A percentile compares a stretch with the other conserved stretches of the same genome.
These are phyloP conservation scores for Chloroceryle aenea DNA, from an alignment of 2,113 vertebrate species.

Conservation along the genomic window DNA sequence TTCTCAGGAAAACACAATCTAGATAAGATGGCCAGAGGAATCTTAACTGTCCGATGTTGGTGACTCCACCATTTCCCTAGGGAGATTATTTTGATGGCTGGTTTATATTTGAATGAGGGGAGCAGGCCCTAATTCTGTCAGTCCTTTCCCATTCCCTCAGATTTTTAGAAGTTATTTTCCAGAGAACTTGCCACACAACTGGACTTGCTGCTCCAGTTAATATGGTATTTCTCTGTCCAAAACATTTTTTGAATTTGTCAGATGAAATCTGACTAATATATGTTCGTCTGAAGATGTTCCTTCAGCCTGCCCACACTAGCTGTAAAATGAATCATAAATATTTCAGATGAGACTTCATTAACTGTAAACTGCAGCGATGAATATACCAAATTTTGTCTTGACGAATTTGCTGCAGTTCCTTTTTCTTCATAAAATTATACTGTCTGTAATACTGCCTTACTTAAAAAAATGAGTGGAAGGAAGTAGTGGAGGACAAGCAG, in stretches of 20 bases:
- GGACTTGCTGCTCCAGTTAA: not conserved
- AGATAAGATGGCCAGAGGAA: not conserved
- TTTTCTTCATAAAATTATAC: conserved; percentile 17
- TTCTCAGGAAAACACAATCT: not conserved
- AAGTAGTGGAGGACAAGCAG: not conserved
- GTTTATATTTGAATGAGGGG: not conserved
- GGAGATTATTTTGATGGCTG: not conserved
- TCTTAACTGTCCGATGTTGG: not conserved
- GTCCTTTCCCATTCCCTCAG: not conserved
- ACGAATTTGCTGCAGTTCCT: conserved; percentile 7
- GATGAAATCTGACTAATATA: not conserved
- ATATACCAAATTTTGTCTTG: conserved; percentile 1
- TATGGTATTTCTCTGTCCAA: not conserved
- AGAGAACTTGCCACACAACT: not conserved
- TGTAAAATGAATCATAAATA: conserved; percentile 32
- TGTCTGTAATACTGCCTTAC: not conserved
- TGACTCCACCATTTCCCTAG: not conserved
- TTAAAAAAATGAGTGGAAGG: not conserved
- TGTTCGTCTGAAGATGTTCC: not conserved
- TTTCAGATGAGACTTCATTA: conserved; percentile 37
- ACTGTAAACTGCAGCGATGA: conserved; percentile 8
- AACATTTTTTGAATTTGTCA: not conserved
- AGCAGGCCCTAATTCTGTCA: not conserved
- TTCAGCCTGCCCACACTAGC: not conserved
- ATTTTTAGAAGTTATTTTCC: not conserved